Evolutionary conservation across 2,113 vertebrate species (phyloP), one percentile per base, ranked within the genome.

Genomic region (Alectura lathami): DNA sequence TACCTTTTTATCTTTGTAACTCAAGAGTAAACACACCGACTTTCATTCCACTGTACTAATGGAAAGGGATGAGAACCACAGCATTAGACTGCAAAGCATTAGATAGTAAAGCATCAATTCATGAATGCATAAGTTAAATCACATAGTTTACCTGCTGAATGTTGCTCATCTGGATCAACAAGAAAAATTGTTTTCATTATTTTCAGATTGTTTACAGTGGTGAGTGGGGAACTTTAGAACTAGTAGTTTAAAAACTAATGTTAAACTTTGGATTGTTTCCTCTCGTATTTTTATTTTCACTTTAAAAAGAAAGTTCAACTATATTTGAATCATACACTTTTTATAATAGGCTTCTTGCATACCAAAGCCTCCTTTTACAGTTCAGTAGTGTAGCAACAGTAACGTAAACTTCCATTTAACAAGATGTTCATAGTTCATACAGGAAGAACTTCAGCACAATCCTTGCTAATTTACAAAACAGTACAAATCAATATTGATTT

Each of bases 141-240:
- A 43, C 7, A 13, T 24, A 66, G 13, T 45, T 75, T 56, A 32
- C 7, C 62, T 79, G 48, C 42, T 80, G 24, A 40, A 62, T 67
- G 34, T 77, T 60, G 27, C 24, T 80, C 23, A 38, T 18, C 18
- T 4, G 2, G 13, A 88, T 75, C 16, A 86, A 83, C 8, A 78
- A 24, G 36, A 84, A 54, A 1, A 6, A 51, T 62, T 36, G 22
- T 12, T 86, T 74, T 48, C 23, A 45, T 36, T 70, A 36, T 24
- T 80, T 86, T 77, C 43, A 30, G 12, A 53, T 51, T 51, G 64
- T 59, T 84, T 84, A 34, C 24, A 38, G 13, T 29, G 59, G 38
- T 5, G 22, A n/a, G 84, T 4, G 1, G 6, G 17, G 3, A 80
- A 40, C n/a, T n/a, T n/a, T n/a, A n/a, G n/a, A n/a, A n/a, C n/a